A percentile compares a stretch with the other conserved stretches of the same genome.
Evolutionary conservation across 2,113 vertebrate genomes (phyloP).

Genomic region (Panurus biarmicus): DNA sequence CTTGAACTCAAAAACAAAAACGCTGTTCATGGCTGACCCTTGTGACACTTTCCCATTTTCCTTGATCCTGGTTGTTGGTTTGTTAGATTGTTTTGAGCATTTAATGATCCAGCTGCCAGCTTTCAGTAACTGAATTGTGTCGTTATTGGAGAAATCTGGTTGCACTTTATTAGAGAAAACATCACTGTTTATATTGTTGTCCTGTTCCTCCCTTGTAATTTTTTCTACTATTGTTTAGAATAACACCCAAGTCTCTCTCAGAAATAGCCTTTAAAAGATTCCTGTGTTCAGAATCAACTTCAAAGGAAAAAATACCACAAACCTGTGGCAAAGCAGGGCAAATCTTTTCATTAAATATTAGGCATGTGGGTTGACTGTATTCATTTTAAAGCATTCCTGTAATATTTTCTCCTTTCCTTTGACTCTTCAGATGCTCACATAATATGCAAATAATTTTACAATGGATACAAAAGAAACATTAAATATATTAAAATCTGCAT

Average conservation of each 20-base stretch:
- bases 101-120: constrained; percentile 58
- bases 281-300: constrained; percentile 51
- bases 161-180: constrained; percentile 57
- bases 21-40: constrained; percentile 48
- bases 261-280: constrained; percentile 57
- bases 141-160: constrained; percentile 59
- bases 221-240: constrained; percentile 58
- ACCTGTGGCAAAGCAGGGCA: constrained; percentile 25
- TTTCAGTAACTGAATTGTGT: constrained; percentile 47
- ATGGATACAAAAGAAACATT: constrained; percentile 72
- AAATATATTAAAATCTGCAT: constrained; percentile 76
- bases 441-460: constrained; percentile 72
- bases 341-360: constrained; percentile 69
- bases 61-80: constrained; percentile 57
- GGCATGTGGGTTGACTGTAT: constrained; percentile 55
- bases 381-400: constrained; percentile 67
- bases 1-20: constrained; percentile 78
- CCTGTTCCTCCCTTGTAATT: constrained; percentile 56
- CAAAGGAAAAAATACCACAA: constrained; percentile 31
- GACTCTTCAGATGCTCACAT: constrained; percentile 64
- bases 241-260: constrained; percentile 59
- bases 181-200: constrained; percentile 51
- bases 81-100: constrained; percentile 53
- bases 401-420: constrained; percentile 65
- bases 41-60: constrained; percentile 63